Percentiles rank a stretch among this genome's conserved stretches.
Conservation (phyloP, 2,797 vertebrate genomes). For the Borostomias antarcticus region DNA sequence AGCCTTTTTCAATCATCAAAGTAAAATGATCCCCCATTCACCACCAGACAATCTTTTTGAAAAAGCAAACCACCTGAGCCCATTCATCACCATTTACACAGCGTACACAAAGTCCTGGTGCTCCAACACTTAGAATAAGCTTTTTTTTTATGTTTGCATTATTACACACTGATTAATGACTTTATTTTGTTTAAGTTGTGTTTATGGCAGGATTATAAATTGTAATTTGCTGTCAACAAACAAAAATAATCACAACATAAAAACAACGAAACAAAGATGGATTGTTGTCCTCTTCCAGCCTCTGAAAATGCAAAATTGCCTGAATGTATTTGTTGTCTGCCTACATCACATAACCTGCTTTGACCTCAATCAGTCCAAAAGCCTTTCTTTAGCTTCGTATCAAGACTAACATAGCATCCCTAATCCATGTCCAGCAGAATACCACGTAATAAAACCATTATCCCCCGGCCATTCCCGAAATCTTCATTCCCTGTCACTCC, state of each 20-base stretch:
- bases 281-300: slow-evolving; percentile 50
- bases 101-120: not conserved
- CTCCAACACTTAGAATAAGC: not conserved
- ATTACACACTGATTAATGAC: not conserved
- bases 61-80: not conserved
- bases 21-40: slow-evolving; percentile 25
- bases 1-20: slow-evolving; percentile 20
- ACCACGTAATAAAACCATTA: slow-evolving; percentile 73
- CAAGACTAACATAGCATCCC: slow-evolving; percentile 66
- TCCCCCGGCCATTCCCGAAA: slow-evolving; percentile 65
- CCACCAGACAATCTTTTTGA: slow-evolving; percentile 20
- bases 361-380: slow-evolving; percentile 73
- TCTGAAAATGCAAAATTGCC: slow-evolving; percentile 74
- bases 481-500: slow-evolving; percentile 73
- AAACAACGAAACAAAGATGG: slow-evolving; percentile 33
- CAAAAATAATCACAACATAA: not conserved
- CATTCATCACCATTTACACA: not conserved
- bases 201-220: not conserved
- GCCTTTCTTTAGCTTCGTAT: slow-evolving; percentile 65
- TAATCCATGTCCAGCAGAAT: slow-evolving; percentile 77
- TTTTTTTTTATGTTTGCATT: not conserved
- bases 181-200: not conserved
- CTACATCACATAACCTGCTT: slow-evolving; percentile 66
- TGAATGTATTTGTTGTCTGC: slow-evolving; percentile 71
- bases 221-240: slow-evolving; percentile 8